phyloP scores from a whole-genome alignment of 2,113 vertebrate species.

The Origma solitaria region DNA sequence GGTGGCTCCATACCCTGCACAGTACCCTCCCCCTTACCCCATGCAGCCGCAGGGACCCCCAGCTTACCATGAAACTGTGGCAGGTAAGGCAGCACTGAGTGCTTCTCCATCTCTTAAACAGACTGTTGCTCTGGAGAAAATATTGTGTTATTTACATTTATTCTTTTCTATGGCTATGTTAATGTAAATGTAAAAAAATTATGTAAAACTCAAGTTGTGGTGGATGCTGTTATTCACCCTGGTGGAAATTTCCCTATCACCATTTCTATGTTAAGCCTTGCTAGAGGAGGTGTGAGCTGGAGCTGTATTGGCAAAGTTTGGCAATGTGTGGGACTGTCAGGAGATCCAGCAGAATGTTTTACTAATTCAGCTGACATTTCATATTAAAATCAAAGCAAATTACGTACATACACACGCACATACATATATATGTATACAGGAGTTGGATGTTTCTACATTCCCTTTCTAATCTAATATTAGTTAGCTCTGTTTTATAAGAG shows the following conservation, averaged over 20 bases:
- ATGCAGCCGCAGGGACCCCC: slow-evolving; percentile 75
- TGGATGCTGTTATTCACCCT: neutral
- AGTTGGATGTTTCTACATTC: neutral
- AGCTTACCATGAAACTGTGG: slow-evolving; percentile 83
- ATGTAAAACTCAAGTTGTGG: fast-evolving
- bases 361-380: neutral
- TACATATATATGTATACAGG: no score
- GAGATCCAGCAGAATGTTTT: neutral
- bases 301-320: neutral
- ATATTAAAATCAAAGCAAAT: neutral
- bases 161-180: neutral
- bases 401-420: neutral
- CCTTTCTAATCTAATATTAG: neutral
- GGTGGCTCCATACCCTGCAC: slow-evolving; percentile 61
- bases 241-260: neutral
- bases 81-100: slow-evolving; percentile 59
- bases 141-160: neutral
- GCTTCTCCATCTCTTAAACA: neutral
- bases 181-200: neutral
- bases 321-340: neutral
- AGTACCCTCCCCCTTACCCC: slow-evolving; percentile 71
- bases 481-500: neutral
- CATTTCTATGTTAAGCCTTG: neutral
- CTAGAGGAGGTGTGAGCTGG: neutral
- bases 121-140: neutral